phyloP scores from a whole-genome alignment of 1,140 invertebrate species.

The Calephelis nemesis region DNA sequence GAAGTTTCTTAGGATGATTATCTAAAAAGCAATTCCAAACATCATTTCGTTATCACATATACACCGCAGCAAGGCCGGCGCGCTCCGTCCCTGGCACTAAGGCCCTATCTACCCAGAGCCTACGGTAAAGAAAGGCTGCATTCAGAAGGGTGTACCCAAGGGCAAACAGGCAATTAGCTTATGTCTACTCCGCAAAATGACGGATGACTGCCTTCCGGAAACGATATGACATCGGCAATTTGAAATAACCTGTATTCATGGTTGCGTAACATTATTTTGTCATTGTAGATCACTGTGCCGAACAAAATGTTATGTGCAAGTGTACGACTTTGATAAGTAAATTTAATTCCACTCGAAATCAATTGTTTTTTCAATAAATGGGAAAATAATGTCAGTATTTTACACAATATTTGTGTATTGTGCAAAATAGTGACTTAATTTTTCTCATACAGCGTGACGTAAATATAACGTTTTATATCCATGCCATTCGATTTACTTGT shows the following conservation, averaged over 20 bases:
- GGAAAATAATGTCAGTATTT: too few relatives aligned
- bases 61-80: slow-evolving; percentile 35
- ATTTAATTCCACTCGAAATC: too few relatives aligned
- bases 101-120: slow-evolving; percentile 25
- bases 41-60: slow-evolving; percentile 34
- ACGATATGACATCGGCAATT: slow-evolving; percentile 2
- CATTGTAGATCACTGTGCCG: too few relatives aligned
- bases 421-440: too few relatives aligned
- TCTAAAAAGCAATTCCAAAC: slow-evolving; percentile 29
- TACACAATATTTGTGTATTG: too few relatives aligned
- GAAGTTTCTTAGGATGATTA: slow-evolving; percentile 29
- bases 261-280: too few relatives aligned
- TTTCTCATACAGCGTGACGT: too few relatives aligned
- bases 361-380: too few relatives aligned
- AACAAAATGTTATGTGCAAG: too few relatives aligned
- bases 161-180: slow-evolving; percentile 3
- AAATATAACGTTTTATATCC: too few relatives aligned
- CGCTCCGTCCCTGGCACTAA: slow-evolving; percentile 42
- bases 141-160: slow-evolving; percentile 9
- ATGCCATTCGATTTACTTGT: too few relatives aligned
- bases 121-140: slow-evolving; percentile 13
- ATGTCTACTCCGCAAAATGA: slow-evolving; percentile 9
- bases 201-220: neutral
- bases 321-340: too few relatives aligned
- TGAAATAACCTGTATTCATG: neutral